Percentiles rank a stretch among this genome's conserved stretches.
These are phyloP conservation scores for Nansenia antarctica DNA, from an alignment of 2,113 vertebrate genomes.

Conservation along the genomic window DNA sequence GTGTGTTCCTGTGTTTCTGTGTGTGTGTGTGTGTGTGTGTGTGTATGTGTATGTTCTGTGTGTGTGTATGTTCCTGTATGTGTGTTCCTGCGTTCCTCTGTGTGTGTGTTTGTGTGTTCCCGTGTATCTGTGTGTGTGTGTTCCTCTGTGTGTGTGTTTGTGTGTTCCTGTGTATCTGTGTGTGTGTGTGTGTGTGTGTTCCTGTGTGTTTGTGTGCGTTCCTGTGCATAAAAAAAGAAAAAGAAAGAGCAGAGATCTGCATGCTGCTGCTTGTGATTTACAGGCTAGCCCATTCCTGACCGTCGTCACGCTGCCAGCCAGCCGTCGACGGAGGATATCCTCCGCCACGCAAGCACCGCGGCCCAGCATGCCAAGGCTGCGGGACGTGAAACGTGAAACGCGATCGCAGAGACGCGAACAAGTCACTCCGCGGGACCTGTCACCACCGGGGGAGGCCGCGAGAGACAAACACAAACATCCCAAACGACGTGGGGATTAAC, in stretches of 20 bases:
- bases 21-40: too few species aligned
- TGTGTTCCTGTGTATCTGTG: too few species aligned
- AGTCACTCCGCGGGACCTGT: neutral
- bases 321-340: too few species aligned
- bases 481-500: neutral
- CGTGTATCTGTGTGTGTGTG: too few species aligned
- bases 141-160: too few species aligned
- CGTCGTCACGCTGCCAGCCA: slow-evolving; percentile 25
- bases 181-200: too few species aligned
- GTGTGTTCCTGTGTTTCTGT: too few species aligned
- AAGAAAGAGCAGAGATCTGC: neutral
- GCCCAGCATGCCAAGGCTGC: neutral
- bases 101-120: too few species aligned
- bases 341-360: slow-evolving; percentile 8
- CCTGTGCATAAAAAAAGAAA: neutral
- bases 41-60: too few species aligned
- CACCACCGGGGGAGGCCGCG: neutral
- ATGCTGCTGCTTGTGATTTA: slow-evolving; percentile 23
- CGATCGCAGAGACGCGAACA: neutral
- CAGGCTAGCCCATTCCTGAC: slow-evolving; percentile 17
- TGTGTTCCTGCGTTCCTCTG: too few species aligned
- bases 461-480: neutral
- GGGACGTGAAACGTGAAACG: neutral
- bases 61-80: too few species aligned
- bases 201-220: too few species aligned